Conservation (phyloP, 2,113 vertebrate genomes). For the Pavo muticus region DNA sequence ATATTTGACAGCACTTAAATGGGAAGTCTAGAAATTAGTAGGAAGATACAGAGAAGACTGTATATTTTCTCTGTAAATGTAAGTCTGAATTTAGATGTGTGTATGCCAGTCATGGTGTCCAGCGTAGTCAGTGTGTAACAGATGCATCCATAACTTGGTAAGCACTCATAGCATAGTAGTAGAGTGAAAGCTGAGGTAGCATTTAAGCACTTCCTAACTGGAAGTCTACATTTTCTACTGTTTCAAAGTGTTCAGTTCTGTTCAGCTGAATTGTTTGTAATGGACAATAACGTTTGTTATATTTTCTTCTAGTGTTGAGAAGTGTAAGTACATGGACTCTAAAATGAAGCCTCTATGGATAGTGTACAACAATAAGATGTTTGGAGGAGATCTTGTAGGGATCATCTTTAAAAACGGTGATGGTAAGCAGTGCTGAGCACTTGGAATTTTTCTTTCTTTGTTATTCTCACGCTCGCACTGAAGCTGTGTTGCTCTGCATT, state of each 20-base stretch:
- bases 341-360: constrained; percentile 99
- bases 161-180: background rate
- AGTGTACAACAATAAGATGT: constrained; percentile 94
- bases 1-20: background rate
- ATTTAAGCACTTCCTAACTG: background rate
- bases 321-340: constrained; percentile 98
- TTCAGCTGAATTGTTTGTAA: background rate
- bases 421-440: constrained; percentile 79
- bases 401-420: constrained; percentile 99
- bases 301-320: constrained; percentile 87
- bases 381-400: constrained; percentile 89
- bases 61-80: background rate
- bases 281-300: background rate
- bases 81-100: background rate
- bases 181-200: background rate
- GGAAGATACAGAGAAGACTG: background rate
- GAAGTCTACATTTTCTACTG: background rate
- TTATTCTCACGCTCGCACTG: background rate
- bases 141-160: background rate
- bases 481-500: background rate
- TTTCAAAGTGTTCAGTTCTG: background rate
- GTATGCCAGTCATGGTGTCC: background rate
- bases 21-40: background rate
- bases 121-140: background rate
- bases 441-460: background rate